phyloP scores from a whole-genome alignment of 30 jellyfish, hydroid and myxozoan genomes.

The Catostylus mosaicus region DNA sequence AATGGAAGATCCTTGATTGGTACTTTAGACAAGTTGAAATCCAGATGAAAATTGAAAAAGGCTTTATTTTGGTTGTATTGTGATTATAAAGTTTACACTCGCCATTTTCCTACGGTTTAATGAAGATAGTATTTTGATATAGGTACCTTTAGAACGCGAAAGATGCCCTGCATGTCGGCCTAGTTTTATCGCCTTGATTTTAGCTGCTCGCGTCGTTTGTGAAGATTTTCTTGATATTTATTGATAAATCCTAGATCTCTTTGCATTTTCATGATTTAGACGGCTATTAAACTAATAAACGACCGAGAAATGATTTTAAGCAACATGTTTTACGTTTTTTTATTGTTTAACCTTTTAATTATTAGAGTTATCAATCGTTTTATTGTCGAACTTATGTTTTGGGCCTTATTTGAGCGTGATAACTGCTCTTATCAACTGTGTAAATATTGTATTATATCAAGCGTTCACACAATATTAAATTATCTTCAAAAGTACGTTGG shows the following conservation, averaged over 20 bases:
- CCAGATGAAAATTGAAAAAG: no score
- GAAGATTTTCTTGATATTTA: not conserved
- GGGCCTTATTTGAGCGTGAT: constrained; percentile 37
- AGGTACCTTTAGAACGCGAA: not conserved
- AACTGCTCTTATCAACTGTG: constrained; percentile 11
- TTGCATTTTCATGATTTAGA: not conserved
- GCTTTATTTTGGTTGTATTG: no score
- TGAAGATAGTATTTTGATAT: no score
- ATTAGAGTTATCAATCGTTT: constrained; percentile 5
- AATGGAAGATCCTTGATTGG: no score
- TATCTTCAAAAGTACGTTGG: constrained; percentile 44
- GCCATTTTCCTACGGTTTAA: no score
- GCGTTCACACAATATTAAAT: constrained; percentile 62
- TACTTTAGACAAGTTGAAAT: no score
- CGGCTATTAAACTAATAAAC: not conserved
- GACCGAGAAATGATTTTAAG: not conserved
- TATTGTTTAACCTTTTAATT: not conserved
- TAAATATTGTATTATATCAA: constrained; percentile 55
- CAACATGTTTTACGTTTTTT: not conserved
- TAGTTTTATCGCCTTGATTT: not conserved
- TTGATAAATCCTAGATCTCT: not conserved
- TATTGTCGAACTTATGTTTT: not conserved
- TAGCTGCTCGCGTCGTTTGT: not conserved
- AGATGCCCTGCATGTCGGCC: not conserved
- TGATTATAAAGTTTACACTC: no score